A percentile compares a stretch with the other conserved stretches of the same genome.
These are phyloP conservation scores for Agrilus cyanescens DNA, from an alignment of 2,888 invertebrate species.

Conservation along the genomic window DNA sequence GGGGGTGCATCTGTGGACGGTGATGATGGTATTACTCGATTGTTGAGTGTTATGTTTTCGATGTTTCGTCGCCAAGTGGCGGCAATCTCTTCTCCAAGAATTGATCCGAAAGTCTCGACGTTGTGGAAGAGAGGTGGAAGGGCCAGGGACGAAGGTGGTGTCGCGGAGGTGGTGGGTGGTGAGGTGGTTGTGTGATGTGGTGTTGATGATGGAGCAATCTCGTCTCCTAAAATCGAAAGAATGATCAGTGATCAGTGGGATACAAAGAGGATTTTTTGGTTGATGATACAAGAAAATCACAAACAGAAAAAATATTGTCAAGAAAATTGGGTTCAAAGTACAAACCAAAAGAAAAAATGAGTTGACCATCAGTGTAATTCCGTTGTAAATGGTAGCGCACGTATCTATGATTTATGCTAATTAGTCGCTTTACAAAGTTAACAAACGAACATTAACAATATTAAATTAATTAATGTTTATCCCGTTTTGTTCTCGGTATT, in stretches of 20 bases:
- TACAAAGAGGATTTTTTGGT: not conserved
- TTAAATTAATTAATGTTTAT: too few species aligned
- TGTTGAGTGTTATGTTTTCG: constrained; percentile 39
- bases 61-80: constrained; percentile 64
- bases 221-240: constrained; percentile 24
- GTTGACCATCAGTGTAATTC: too few species aligned
- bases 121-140: constrained; percentile 49
- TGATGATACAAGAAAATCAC: too few species aligned
- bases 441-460: too few species aligned
- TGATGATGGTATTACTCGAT: constrained; percentile 23
- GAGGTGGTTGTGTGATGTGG: constrained; percentile 18
- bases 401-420: too few species aligned
- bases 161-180: constrained; percentile 16
- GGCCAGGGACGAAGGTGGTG: constrained; percentile 32
- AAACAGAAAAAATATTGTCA: too few species aligned
- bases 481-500: too few species aligned
- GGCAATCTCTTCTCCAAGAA: constrained; percentile 74
- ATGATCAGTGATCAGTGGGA: constrained; percentile 8
- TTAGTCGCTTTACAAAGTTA: too few species aligned
- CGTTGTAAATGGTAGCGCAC: too few species aligned
- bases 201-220: constrained; percentile 18
- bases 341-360: too few species aligned
- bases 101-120: constrained; percentile 59
- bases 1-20: constrained; percentile 21
- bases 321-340: too few species aligned